phyloP scores from a whole-genome alignment of 2,113 vertebrate genomes.

The Thomomys bottae region DNA sequence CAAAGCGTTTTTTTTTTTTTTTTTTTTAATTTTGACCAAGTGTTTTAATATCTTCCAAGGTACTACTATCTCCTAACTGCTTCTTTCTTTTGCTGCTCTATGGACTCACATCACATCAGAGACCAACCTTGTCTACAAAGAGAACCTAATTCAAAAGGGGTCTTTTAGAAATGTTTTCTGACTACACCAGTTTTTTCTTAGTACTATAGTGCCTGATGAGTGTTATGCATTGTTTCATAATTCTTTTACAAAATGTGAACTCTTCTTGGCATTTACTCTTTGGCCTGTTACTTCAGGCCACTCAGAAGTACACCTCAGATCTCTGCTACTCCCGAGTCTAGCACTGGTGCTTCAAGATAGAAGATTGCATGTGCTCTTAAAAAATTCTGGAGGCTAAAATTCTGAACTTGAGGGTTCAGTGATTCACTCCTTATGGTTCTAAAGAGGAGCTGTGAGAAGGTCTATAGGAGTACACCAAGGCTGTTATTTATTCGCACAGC shows the following conservation, averaged over 20 bases:
- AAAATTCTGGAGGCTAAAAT: slow-evolving; percentile 39
- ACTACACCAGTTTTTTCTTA: background rate
- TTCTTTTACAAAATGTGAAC: slow-evolving; percentile 53
- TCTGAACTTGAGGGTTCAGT: background rate
- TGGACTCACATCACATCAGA: background rate
- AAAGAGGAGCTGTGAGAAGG: background rate
- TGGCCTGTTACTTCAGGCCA: background rate
- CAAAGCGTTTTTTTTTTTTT: background rate
- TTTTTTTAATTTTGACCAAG: background rate
- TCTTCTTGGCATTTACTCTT: background rate
- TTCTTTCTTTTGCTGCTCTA: background rate
- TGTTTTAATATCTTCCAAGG: slow-evolving; percentile 41
- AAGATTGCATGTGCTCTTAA: background rate
- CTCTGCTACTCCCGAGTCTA: background rate
- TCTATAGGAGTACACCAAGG: background rate
- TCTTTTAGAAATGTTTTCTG: slow-evolving; percentile 23
- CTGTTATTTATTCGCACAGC: background rate
- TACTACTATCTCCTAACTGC: background rate
- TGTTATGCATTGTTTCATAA: slow-evolving; percentile 4
- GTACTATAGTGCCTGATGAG: background rate
- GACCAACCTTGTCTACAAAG: slow-evolving; percentile 9
- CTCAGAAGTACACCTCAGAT: background rate
- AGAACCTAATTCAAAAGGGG: background rate
- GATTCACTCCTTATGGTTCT: background rate
- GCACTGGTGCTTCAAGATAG: background rate